Base-by-base conservation (phyloP, 1,140 invertebrate genomes). In the Tribolium madens region DNA sequence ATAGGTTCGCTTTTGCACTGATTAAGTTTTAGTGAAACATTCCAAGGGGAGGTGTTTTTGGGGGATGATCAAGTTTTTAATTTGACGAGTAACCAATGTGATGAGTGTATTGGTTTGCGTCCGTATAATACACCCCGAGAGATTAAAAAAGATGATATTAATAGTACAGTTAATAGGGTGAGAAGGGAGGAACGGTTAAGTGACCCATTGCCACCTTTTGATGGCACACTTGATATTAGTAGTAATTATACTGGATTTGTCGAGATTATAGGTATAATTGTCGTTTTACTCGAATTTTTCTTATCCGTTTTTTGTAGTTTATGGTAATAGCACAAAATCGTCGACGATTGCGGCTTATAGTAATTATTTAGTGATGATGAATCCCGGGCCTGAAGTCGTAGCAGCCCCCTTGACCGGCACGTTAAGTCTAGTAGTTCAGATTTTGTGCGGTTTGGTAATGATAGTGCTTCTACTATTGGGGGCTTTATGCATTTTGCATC, bases 161-260 rank as follows among this genome's bases (percentile, higher is more conserved):
- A 53, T 18, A 76, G 75, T 70, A 69, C 78, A 2, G 71, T 76
- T 2, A 84, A 85, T 70, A 70, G 84, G 18, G 81, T 83, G 17
- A 75, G 79, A 74, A 79, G 82, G 70, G 75, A 82, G 50, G 79
- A 81, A 47, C 74, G 76, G 15, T 57, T 83, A 50, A 78, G 73
- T 77, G 79, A 85, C 76, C 81, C 83, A 47, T 76, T 84, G 84
- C 76, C 86, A 79, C 82, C 88, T 0, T 88, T 87, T 77, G 94
- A 96, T 85, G 94, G 94, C 0, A 87, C 87, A 48, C 87, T 96
- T 21, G 93, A 95, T 81, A 88, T 91, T 9, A 88, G 89, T 14
- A 91, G 92, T 0, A 95, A 94, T 82, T 96, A 96, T 78, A 95
- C 94, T 0, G 91, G 92, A 15, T 96, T 95, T 82, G 87, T 96